Evolutionary conservation across 2,888 invertebrate species (phyloP), one percentile per base, ranked within the genome.

Genomic region (Helobdella robusta): DNA sequence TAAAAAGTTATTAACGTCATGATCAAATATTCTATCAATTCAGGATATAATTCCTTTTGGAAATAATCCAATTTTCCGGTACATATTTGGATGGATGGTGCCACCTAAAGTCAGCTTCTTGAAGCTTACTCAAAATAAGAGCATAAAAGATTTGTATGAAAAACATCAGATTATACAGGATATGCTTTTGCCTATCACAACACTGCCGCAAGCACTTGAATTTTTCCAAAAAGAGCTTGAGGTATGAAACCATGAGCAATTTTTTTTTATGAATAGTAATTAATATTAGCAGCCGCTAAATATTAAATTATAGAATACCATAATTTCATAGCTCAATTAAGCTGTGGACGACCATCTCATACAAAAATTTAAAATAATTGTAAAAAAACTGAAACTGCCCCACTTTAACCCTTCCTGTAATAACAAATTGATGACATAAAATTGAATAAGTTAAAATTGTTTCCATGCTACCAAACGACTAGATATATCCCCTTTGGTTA

Each of bases 21-120:
- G n/a, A n/a, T n/a, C n/a, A n/a, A n/a, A n/a, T n/a, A n/a, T n/a
- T n/a, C n/a, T n/a, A n/a, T n/a, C n/a, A n/a, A n/a, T 59, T 36
- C 78, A 88, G 86, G 88, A 89, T 71, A 89, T 90, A 60, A 84
- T 90, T 66, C 86, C 89, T 0, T 90, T 89, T 76, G 89, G 89
- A 30, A 89, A 90, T 79, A 83, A 87, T 74, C 75, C 82, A 0
- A 36, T 87, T 34, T 89, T 89, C 80, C 85, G 89, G 0, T 83
- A 82, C 70, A 76, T 87, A 15, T 82, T 88, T 66, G 89, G 89
- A 0, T 89, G 89, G 89, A 81, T 87, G 80, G 85, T 88, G 80
- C 89, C 89, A 0, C 89, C 89, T 0, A 89, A 89, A 77, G 85
- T 89, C 11, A 86, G 89, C 0, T 81, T 89, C 8, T 80, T 90